Conservation (phyloP, 2,888 invertebrate genomes). For the Teleogryllus oceanicus region DNA sequence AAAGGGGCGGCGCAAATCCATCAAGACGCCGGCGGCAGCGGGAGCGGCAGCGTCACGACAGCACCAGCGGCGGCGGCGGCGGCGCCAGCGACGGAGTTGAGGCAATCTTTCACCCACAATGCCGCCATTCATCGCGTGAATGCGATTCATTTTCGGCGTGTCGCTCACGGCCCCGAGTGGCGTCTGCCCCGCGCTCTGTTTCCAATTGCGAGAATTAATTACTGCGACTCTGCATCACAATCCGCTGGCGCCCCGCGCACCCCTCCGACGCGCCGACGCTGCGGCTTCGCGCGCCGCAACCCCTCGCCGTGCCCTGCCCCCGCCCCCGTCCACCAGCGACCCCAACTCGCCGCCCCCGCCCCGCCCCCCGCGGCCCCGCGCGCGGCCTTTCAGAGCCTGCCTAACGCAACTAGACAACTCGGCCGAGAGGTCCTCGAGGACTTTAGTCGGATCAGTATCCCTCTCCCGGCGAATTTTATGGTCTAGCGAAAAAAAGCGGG, state of each 20-base stretch:
- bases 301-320: background rate
- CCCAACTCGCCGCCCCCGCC: background rate
- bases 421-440: background rate
- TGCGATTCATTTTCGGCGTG: constrained; percentile 34
- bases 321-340: background rate
- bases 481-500: background rate
- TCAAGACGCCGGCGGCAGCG: background rate
- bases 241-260: background rate
- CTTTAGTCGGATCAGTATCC: constrained; percentile 8
- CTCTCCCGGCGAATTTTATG: constrained; percentile 2
- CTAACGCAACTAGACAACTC: background rate
- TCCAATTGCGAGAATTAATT: constrained; percentile 33
- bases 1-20: background rate
- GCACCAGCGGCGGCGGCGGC: background rate
- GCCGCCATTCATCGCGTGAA: constrained; percentile 31
- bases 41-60: background rate
- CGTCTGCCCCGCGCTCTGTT: constrained; percentile 25
- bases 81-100: background rate
- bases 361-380: background rate
- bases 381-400: background rate
- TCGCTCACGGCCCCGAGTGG: background rate
- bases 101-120: constrained; percentile 34
- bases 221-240: constrained; percentile 23
- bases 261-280: background rate
- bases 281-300: background rate